Percentiles rank a stretch among this genome's conserved stretches.
Evolutionary conservation across 2,888 invertebrate genomes (phyloP).

Genomic region (Teleogryllus oceanicus): DNA sequence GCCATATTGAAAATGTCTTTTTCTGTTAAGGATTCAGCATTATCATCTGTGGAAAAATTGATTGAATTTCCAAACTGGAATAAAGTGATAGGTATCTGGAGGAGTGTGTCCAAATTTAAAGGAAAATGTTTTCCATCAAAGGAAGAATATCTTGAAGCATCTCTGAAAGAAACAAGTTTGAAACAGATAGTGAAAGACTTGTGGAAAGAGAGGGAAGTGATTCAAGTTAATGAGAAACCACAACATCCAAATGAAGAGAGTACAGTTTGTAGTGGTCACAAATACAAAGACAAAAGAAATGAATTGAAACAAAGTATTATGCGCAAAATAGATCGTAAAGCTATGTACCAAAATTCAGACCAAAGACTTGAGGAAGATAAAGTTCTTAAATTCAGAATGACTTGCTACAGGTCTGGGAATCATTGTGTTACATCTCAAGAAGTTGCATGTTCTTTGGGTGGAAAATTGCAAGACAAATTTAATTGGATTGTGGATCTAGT

Average conservation of each 20-base stretch:
- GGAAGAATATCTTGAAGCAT: slow-evolving; percentile 23
- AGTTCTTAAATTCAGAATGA: slow-evolving; percentile 52
- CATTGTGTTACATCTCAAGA: slow-evolving; percentile 57
- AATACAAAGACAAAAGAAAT: slow-evolving; percentile 19
- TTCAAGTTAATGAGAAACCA: not conserved
- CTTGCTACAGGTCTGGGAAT: slow-evolving; percentile 55
- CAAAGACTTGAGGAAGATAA: slow-evolving; percentile 34
- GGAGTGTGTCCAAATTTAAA: slow-evolving; percentile 20
- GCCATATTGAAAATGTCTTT: too few species aligned
- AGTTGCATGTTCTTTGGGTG: slow-evolving; percentile 54
- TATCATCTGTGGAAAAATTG: not conserved
- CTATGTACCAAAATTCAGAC: not conserved
- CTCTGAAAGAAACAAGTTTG: slow-evolving; percentile 2
- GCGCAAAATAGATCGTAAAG: not conserved
- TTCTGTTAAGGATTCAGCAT: not conserved
- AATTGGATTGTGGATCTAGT: slow-evolving; percentile 58
- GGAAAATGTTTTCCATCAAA: slow-evolving; percentile 27
- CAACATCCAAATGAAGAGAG: slow-evolving; percentile 5
- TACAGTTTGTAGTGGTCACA: not conserved
- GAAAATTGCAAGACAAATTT: slow-evolving; percentile 54
- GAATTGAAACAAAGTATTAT: not conserved
- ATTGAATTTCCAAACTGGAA: not conserved
- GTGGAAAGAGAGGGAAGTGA: not conserved
- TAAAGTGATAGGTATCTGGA: slow-evolving; percentile 25
- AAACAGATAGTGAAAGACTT: slow-evolving; percentile 23